Evolutionary conservation across 2,797 vertebrate species (phyloP).

Genomic region (Malacoctenus gilli): DNA sequence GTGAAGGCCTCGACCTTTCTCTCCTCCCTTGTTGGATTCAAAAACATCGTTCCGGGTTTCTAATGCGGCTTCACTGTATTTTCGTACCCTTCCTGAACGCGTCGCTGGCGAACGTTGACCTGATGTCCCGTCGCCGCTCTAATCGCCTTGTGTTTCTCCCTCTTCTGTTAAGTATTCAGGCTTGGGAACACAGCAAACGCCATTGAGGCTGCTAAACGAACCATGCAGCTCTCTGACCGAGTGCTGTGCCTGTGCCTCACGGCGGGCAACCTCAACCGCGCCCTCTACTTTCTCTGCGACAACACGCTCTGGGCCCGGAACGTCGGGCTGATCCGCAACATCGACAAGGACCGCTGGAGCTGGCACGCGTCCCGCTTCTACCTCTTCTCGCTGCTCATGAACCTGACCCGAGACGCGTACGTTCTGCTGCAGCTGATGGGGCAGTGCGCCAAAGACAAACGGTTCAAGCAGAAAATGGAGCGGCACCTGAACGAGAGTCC

Average conservation of each 20-base stretch:
- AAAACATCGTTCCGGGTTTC: too few relatives aligned
- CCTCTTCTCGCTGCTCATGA: slow-evolving; percentile 85
- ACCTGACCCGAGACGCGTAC: slow-evolving; percentile 85
- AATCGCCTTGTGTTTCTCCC: slow-evolving; percentile 35
- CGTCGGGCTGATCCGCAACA: slow-evolving; percentile 75
- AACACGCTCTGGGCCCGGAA: slow-evolving; percentile 86
- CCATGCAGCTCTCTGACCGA: slow-evolving; percentile 79
- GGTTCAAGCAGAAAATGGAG: slow-evolving; percentile 60
- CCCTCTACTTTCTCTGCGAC: slow-evolving; percentile 91
- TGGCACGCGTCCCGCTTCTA: slow-evolving; percentile 85
- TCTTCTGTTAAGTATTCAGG: slow-evolving; percentile 88
- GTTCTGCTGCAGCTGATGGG: slow-evolving; percentile 82
- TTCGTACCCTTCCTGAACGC: background rate
- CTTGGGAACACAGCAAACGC: slow-evolving; percentile 90
- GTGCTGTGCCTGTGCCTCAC: slow-evolving; percentile 88
- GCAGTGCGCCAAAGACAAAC: slow-evolving; percentile 65
- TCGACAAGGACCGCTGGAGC: slow-evolving; percentile 87
- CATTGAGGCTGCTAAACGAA: slow-evolving; percentile 84
- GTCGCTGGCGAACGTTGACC: slow-evolving; percentile 8
- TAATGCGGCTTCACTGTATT: too few relatives aligned
- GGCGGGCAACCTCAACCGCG: slow-evolving; percentile 85
- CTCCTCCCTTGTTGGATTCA: too few relatives aligned
- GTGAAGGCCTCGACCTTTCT: too few relatives aligned
- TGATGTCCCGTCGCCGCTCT: slow-evolving; percentile 44
- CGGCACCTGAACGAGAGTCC: slow-evolving; percentile 49